A percentile compares a stretch with the other conserved stretches of the same genome.
These are phyloP conservation scores for Lacerta bilineata DNA, from an alignment of 2,797 vertebrate species.

Conservation along the genomic window DNA sequence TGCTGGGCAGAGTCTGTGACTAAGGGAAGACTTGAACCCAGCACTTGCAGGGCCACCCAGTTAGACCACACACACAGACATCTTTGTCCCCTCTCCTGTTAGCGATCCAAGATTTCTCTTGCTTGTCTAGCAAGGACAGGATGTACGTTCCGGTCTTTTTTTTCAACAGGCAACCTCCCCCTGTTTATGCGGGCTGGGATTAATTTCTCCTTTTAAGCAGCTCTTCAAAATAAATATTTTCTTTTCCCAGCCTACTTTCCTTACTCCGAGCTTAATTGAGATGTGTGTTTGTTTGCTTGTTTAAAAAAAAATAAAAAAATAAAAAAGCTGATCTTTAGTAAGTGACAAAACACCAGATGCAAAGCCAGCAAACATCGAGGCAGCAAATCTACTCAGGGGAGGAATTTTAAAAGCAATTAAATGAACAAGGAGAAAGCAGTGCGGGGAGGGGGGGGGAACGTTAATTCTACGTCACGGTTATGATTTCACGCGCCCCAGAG, in stretches of 20 bases:
- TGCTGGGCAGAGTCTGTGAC: background rate
- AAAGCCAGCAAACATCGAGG: conserved; percentile 69
- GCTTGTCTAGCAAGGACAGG: background rate
- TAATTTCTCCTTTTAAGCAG: background rate
- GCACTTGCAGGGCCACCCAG: background rate
- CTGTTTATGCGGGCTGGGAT: background rate
- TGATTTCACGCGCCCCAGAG: conserved; percentile 77
- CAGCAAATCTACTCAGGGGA: conserved; percentile 70
- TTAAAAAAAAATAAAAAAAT: background rate
- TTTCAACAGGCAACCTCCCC: background rate
- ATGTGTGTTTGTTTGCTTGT: background rate
- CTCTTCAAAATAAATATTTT: conserved; percentile 33
- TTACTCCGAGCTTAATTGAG: background rate
- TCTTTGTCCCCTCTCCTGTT: background rate
- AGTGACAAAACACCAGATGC: conserved; percentile 65
- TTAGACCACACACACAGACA: accelerated
- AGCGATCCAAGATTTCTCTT: background rate
- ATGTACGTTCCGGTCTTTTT: background rate
- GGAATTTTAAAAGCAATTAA: conserved; percentile 77
- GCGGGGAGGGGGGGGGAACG: conserved; percentile 44
- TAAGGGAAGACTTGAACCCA: background rate
- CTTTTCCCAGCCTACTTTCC: conserved; percentile 31
- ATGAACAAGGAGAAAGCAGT: conserved; percentile 63
- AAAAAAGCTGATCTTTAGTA: conserved; percentile 43
- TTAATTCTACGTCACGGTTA: conserved; percentile 71